Evolutionary conservation across 2,797 vertebrate genomes (phyloP).

Genomic region (Eulemur coronatus): DNA sequence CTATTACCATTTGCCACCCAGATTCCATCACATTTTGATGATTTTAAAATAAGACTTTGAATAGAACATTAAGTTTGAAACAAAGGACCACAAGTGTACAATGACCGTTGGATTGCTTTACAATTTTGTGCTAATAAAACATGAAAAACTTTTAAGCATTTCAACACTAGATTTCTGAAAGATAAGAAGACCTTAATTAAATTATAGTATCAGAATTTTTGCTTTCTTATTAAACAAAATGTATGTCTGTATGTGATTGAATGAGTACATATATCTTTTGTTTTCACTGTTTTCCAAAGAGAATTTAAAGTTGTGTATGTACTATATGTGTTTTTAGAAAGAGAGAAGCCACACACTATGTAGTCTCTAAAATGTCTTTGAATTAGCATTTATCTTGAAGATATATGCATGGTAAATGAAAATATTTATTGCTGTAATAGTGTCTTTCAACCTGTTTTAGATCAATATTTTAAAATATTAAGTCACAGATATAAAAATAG

Average conservation of each 20-base stretch:
- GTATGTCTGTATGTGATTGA: background rate
- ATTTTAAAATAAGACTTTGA: slow-evolving; percentile 1
- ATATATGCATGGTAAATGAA: background rate
- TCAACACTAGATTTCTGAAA: background rate
- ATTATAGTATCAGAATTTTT: background rate
- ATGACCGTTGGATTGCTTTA: background rate
- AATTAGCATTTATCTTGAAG: background rate
- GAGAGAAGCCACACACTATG: background rate
- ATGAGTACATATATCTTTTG: background rate
- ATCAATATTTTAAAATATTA: background rate
- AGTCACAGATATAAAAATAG: background rate
- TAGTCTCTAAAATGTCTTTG: background rate
- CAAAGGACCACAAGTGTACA: background rate
- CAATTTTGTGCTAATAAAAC: background rate
- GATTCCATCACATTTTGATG: background rate
- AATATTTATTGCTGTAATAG: slow-evolving; percentile 15
- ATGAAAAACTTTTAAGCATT: background rate
- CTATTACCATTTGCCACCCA: background rate
- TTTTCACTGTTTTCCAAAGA: background rate
- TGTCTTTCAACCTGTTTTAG: background rate
- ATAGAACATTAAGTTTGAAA: background rate
- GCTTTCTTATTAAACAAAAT: background rate
- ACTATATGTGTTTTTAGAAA: background rate
- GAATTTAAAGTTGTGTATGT: background rate
- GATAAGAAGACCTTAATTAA: background rate